Evolutionary conservation across 1,140 invertebrate species (phyloP), one percentile per base, ranked within the genome.

Genomic region (Megalopta genalis): DNA sequence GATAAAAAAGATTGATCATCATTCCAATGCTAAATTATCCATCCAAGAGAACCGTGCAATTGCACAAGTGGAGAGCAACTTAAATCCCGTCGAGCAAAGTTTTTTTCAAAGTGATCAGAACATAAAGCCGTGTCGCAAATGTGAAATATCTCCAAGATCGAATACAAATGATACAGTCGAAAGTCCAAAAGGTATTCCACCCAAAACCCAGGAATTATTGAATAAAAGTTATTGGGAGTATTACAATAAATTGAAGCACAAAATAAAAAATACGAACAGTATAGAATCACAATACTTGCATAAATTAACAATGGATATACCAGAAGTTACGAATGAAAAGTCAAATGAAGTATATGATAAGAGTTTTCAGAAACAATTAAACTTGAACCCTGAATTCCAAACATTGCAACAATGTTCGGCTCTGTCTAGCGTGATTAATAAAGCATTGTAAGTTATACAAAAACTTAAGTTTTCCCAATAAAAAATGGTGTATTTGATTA

Each of bases 151-250:
- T 16, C 16, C 80, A 18, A 68, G 80, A 59, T 71, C 72, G 23
- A 74, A 82, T 25, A 62, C 23, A 27, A 64, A 65, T 66, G 65
- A 79, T 18, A 14, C 8, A 10, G 62, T 73, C 3, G 73, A 85
- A 27, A 83, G 74, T 67, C 63, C 77, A 32, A 88, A 69, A 25
- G 42, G n/a, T n/a, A 88, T 92, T 49, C 77, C 90, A 0, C 42
- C 84, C 4, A 89, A 91, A 71, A 91, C 91, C 4, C 89, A 88
- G 75, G 74, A 81, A 66, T 67, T 90, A 10, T 70, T 92, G 16
- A 91, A 83, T 59, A 88, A 90, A 73, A 91, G 82, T 83, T 92
- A 92, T 68, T 88, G 90, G 77, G 86, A 91, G 2, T 91, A 90
- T 83, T 92, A 90, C 25, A 88, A 88, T n/a, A 90, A 86, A 78